phyloP scores from a whole-genome alignment of 2,113 vertebrate genomes.

The Bos javanicus region DNA sequence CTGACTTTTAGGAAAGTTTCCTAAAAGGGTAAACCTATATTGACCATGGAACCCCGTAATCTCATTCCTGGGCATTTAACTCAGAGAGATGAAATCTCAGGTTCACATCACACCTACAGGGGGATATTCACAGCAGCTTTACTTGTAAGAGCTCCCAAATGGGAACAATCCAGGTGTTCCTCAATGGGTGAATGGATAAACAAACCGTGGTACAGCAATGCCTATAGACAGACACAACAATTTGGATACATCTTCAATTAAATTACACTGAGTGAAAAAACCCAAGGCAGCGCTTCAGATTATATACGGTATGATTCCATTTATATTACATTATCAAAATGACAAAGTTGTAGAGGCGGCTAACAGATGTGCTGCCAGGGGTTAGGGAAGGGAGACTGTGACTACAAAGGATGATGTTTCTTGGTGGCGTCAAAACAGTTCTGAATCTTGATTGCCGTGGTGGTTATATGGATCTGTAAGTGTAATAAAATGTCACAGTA shows the following conservation, averaged over 20 bases:
- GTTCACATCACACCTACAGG: not conserved
- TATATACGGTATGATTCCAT: not conserved
- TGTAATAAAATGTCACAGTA: not conserved
- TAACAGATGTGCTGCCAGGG: not conserved
- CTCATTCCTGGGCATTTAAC: not conserved
- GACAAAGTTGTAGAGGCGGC: not conserved
- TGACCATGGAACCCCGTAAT: not conserved
- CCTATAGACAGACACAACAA: not conserved
- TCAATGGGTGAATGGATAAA: not conserved
- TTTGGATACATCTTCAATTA: not conserved
- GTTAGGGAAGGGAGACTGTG: not conserved
- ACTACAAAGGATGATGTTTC: not conserved
- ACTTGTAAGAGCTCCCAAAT: not conserved
- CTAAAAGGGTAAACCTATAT: not conserved
- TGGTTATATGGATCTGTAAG: not conserved
- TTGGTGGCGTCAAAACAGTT: not conserved
- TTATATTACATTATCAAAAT: not conserved
- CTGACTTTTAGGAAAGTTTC: not conserved
- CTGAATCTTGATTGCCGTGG: not conserved
- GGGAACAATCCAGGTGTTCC: not conserved
- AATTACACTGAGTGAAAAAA: not conserved
- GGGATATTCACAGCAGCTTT: not conserved
- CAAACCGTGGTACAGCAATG: not conserved
- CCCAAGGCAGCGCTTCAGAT: not conserved
- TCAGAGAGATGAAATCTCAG: not conserved